A percentile compares a stretch with the other conserved stretches of the same genome.
These are phyloP conservation scores for Cyanocitta stelleri DNA, from an alignment of 2,113 vertebrate genomes.

Conservation along the genomic window DNA sequence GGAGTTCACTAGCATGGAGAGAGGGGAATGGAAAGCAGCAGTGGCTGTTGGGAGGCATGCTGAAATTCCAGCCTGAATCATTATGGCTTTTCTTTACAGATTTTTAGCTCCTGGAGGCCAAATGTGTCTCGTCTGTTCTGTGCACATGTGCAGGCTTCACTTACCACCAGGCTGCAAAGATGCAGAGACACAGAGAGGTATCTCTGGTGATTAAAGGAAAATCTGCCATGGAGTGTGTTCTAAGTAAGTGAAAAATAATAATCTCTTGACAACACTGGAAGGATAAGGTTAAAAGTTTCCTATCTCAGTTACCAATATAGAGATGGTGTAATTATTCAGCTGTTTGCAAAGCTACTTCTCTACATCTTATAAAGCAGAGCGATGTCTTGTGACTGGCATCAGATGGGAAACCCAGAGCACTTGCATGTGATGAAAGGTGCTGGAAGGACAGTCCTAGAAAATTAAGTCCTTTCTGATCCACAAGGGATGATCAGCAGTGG, in stretches of 20 bases:
- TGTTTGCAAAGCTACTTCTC: background rate
- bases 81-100: background rate
- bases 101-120: constrained; percentile 4
- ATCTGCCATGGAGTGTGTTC: background rate
- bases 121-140: background rate
- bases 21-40: fast-evolving
- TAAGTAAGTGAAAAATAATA: background rate
- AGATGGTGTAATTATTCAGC: background rate
- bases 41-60: background rate
- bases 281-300: background rate
- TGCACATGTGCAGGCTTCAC: background rate
- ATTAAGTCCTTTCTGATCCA: background rate
- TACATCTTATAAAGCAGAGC: background rate
- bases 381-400: background rate
- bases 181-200: background rate
- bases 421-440: background rate
- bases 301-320: background rate
- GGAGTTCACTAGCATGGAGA: background rate
- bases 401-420: background rate
- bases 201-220: background rate
- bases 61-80: background rate
- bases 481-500: background rate
- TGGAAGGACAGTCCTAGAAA: background rate
- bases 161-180: background rate
- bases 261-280: background rate